These are phyloP conservation scores for Myotis pilosus DNA, from an alignment of 2,797 vertebrate genomes.

Conservation along the genomic window DNA sequence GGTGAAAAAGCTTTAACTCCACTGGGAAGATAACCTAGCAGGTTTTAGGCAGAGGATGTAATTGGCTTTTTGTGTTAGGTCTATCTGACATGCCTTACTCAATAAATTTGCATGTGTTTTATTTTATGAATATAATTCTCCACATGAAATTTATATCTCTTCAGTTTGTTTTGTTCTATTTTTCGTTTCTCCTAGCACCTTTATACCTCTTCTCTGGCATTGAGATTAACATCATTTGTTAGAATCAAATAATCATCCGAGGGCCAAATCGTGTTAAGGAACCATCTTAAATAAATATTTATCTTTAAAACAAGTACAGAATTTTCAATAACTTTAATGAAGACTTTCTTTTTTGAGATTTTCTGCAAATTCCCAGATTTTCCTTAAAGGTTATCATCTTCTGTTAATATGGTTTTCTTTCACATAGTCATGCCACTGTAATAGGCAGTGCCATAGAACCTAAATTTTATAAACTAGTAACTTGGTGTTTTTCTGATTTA, in stretches of 20 bases:
- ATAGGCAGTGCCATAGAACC: background rate
- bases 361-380: slow-evolving; percentile 42
- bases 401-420: slow-evolving; percentile 29
- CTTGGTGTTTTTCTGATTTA: background rate
- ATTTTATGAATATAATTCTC: slow-evolving; percentile 50
- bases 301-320: slow-evolving; percentile 39
- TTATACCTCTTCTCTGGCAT: slow-evolving; percentile 32
- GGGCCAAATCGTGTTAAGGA: slow-evolving; percentile 48
- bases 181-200: slow-evolving; percentile 36
- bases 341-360: slow-evolving; percentile 21
- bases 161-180: slow-evolving; percentile 26
- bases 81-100: slow-evolving; percentile 38
- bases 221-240: slow-evolving; percentile 34
- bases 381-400: slow-evolving; percentile 4
- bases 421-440: background rate
- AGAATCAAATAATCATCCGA: slow-evolving; percentile 40
- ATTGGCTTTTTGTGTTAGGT: slow-evolving; percentile 45
- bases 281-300: slow-evolving; percentile 50
- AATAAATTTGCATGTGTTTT: slow-evolving; percentile 59
- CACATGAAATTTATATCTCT: slow-evolving; percentile 52
- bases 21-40: background rate
- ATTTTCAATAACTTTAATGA: slow-evolving; percentile 51
- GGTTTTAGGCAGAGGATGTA: slow-evolving; percentile 51
- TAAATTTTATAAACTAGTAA: slow-evolving; percentile 49
- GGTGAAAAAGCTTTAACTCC: slow-evolving; percentile 45